These are phyloP conservation scores for Verasper variegatus DNA, from an alignment of 2,113 vertebrate species.

Conservation along the genomic window DNA sequence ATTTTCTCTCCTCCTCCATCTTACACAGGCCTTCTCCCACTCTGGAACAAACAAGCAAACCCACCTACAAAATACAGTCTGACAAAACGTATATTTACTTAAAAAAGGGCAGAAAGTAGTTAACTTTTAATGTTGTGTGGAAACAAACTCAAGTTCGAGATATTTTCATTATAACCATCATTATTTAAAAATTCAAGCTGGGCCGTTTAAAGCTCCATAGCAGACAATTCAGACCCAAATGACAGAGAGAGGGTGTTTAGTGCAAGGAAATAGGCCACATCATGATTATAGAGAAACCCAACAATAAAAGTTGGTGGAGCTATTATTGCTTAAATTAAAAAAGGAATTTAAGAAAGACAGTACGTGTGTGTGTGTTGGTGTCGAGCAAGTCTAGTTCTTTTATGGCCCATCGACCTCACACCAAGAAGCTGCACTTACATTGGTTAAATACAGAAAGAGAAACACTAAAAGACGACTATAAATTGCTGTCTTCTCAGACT, in stretches of 20 bases:
- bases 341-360: not conserved
- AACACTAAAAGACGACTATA: not conserved
- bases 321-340: slow-evolving; percentile 40
- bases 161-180: slow-evolving; percentile 4
- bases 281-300: slow-evolving; percentile 40
- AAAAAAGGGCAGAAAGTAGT: not conserved
- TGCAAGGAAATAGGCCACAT: slow-evolving; percentile 36
- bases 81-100: not conserved
- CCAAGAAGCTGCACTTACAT: slow-evolving; percentile 3
- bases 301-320: slow-evolving; percentile 53
- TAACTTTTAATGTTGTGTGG: not conserved
- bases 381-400: slow-evolving; percentile 9
- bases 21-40: not conserved
- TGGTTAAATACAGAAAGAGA: not conserved
- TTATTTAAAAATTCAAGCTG: not conserved
- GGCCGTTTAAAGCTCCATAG: not conserved
- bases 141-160: slow-evolving; percentile 1
- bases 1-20: slow-evolving; percentile 4
- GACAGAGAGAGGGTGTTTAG: slow-evolving; percentile 11
- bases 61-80: not conserved
- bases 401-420: slow-evolving; percentile 9
- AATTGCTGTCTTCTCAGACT: not conserved
- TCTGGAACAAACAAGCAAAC: not conserved
- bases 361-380: slow-evolving; percentile 3
- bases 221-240: slow-evolving; percentile 29